Evolutionary conservation across 2,113 vertebrate genomes (phyloP).

Genomic region (Spea bombifrons): DNA sequence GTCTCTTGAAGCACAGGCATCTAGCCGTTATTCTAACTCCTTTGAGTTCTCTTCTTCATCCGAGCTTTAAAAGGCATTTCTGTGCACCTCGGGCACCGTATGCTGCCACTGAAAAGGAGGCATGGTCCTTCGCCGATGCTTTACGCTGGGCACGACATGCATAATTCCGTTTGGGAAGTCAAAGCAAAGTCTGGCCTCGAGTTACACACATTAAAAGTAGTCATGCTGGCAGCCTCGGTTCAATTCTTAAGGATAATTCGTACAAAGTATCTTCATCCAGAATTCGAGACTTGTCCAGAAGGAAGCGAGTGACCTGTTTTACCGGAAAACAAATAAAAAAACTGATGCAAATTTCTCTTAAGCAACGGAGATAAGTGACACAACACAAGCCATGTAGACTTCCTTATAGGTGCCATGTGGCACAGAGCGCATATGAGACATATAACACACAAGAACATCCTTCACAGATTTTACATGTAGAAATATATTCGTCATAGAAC

Average conservation of each 20-base stretch:
- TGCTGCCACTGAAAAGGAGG: constrained; percentile 54
- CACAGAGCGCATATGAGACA: too few species aligned
- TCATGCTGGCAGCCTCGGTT: constrained; percentile 96
- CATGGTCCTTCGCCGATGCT: constrained; percentile 42
- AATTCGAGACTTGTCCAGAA: constrained; percentile 91
- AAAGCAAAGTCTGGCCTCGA: constrained; percentile 48
- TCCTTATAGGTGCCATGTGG: too few species aligned
- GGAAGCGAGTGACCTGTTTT: constrained; percentile 90
- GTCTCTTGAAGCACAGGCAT: constrained; percentile 12
- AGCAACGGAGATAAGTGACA: too few species aligned
- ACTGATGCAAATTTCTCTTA: too few species aligned
- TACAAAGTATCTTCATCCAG: constrained; percentile 97
- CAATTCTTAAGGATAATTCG: constrained; percentile 92
- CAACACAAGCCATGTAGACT: too few species aligned
- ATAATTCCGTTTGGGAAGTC: constrained; percentile 47
- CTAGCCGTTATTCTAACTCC: constrained; percentile 33
- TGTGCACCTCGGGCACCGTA: constrained; percentile 37
- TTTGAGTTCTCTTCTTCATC: constrained; percentile 26
- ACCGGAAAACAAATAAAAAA: neutral
- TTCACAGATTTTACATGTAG: too few species aligned
- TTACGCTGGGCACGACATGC: constrained; percentile 52
- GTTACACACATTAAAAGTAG: constrained; percentile 46
- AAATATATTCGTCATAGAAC: too few species aligned
- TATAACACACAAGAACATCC: too few species aligned
- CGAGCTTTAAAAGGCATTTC: constrained; percentile 54